These are phyloP conservation scores for Hipposideros larvatus DNA, from an alignment of 2,797 vertebrate species.

Conservation along the genomic window DNA sequence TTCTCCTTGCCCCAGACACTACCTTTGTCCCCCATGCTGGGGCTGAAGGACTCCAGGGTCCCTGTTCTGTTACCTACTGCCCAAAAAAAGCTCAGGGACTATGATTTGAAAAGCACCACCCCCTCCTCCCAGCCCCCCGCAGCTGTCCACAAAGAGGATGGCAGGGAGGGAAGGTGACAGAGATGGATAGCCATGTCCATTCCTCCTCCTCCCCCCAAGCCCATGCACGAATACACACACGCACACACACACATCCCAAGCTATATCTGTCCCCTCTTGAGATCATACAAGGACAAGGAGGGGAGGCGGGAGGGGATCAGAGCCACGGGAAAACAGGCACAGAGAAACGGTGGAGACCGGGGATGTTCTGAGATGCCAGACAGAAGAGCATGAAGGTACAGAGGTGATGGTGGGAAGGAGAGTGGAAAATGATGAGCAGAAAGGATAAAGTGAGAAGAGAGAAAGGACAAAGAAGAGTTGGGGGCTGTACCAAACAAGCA, in stretches of 20 bases:
- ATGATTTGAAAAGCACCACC: slow-evolving; percentile 67
- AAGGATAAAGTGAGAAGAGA: not conserved
- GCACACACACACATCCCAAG: not conserved
- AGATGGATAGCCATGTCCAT: slow-evolving; percentile 65
- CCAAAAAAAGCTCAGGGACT: slow-evolving; percentile 60
- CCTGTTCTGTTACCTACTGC: slow-evolving; percentile 58
- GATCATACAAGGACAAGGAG: slow-evolving; percentile 60
- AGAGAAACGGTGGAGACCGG: not conserved
- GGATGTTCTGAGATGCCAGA: slow-evolving; percentile 10
- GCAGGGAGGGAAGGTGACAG: slow-evolving; percentile 57
- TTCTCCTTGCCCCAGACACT: slow-evolving; percentile 29
- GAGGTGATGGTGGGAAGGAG: not conserved
- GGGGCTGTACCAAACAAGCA: not conserved
- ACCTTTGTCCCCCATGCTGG: slow-evolving; percentile 67
- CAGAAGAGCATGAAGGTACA: not conserved
- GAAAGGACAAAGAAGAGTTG: not conserved
- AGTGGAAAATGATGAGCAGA: not conserved
- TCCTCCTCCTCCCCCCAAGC: slow-evolving; percentile 33
- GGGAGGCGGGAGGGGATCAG: not conserved
- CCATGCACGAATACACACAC: not conserved
- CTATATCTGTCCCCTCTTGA: slow-evolving; percentile 49
- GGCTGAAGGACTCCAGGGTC: slow-evolving; percentile 62
- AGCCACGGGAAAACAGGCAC: not conserved
- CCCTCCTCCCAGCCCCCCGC: slow-evolving; percentile 62
- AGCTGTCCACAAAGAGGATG: slow-evolving; percentile 71